Evolutionary conservation across 2,797 vertebrate species (phyloP).

Genomic region (Carduelis carduelis): DNA sequence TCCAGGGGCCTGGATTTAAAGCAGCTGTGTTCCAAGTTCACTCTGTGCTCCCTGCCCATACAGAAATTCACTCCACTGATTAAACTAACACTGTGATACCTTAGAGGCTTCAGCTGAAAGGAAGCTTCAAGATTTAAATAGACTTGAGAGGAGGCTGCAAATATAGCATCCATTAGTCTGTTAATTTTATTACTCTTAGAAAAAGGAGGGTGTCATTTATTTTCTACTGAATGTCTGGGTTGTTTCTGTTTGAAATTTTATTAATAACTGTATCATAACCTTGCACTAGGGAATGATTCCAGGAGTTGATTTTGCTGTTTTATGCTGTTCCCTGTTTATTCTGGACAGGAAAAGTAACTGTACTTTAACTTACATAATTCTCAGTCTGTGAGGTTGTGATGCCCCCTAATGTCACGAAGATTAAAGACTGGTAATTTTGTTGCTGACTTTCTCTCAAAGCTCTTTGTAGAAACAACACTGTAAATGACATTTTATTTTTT

Average conservation of each 20-base stretch:
- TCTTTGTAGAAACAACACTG: not conserved
- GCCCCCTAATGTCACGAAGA: slow-evolving; percentile 33
- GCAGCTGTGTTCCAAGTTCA: not conserved
- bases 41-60: not conserved
- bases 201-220: not conserved
- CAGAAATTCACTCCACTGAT: not conserved
- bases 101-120: slow-evolving; percentile 24
- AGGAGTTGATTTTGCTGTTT: not conserved
- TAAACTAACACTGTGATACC: not conserved
- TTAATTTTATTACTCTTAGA: not conserved
- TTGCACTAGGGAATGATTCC: not conserved
- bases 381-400: not conserved
- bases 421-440: not conserved
- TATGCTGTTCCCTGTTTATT: not conserved
- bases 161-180: not conserved
- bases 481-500: not conserved
- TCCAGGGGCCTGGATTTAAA: not conserved
- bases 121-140: not conserved
- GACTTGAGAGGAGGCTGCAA: not conserved
- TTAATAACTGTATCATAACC: not conserved
- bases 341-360: not conserved
- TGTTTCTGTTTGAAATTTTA: not conserved
- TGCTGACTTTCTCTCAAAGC: not conserved
- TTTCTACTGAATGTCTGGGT: not conserved
- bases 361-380: not conserved